These are phyloP conservation scores for Myiozetetes cayanensis DNA, from an alignment of 2,113 vertebrate genomes.

Conservation along the genomic window DNA sequence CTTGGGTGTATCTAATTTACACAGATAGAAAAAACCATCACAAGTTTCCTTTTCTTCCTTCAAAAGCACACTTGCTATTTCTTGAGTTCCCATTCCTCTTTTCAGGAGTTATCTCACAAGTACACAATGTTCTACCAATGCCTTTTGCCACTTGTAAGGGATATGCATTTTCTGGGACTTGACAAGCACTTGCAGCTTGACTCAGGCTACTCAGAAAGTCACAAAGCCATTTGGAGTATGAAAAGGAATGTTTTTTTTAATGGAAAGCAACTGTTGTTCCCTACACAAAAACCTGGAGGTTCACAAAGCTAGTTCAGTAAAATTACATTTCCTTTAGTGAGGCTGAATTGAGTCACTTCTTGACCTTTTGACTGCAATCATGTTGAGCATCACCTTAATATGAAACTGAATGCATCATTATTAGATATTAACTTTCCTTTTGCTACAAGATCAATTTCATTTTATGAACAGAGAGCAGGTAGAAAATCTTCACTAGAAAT, in stretches of 20 bases:
- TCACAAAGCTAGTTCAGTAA: background rate
- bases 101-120: background rate
- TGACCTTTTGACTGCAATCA: background rate
- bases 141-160: background rate
- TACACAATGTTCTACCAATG: background rate
- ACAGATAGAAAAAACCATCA: background rate
- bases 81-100: background rate
- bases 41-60: background rate
- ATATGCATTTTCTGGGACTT: background rate
- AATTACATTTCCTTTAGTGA: background rate
- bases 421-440: background rate
- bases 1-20: background rate
- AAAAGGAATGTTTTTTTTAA: background rate
- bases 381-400: background rate
- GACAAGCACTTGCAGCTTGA: background rate
- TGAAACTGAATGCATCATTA: background rate
- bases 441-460: background rate
- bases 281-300: background rate
- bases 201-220: background rate
- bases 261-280: background rate
- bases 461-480: background rate
- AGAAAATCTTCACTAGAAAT: background rate
- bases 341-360: background rate
- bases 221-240: background rate
- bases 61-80: background rate